Evolutionary conservation across 2,797 vertebrate species (phyloP).

Genomic region (Bufotes viridis): DNA sequence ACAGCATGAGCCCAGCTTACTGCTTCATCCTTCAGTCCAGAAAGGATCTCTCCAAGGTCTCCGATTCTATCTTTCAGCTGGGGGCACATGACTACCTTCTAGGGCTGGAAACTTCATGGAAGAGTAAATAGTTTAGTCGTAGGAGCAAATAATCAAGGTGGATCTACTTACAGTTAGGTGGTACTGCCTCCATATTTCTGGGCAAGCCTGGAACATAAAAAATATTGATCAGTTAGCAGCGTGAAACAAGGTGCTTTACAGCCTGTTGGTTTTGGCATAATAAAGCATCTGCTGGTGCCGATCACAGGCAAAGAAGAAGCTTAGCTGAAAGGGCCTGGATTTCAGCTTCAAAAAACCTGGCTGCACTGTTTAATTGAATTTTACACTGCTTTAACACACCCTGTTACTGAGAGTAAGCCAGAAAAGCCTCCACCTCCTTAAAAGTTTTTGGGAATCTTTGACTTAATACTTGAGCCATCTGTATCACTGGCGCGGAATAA

Average conservation of each 20-base stretch:
- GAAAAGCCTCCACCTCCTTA: slow-evolving; percentile 73
- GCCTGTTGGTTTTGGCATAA: slow-evolving; percentile 86
- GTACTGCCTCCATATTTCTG: slow-evolving; percentile 98
- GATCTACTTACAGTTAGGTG: slow-evolving; percentile 94
- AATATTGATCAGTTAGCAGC: slow-evolving; percentile 84
- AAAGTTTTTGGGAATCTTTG: slow-evolving; percentile 70
- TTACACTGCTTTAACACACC: slow-evolving; percentile 87
- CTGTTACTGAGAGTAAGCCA: slow-evolving; percentile 81
- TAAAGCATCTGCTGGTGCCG: slow-evolving; percentile 81
- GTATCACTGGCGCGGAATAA: neutral
- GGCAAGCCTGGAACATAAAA: slow-evolving; percentile 89
- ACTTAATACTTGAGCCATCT: neutral
- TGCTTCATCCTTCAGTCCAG: slow-evolving; percentile 69
- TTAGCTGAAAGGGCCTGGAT: slow-evolving; percentile 85
- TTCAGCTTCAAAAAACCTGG: slow-evolving; percentile 86
- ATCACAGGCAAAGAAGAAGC: slow-evolving; percentile 85
- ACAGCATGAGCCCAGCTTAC: slow-evolving; percentile 63
- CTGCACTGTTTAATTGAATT: slow-evolving; percentile 88
- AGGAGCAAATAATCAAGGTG: slow-evolving; percentile 82
- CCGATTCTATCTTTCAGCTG: slow-evolving; percentile 80
- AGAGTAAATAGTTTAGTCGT: slow-evolving; percentile 79
- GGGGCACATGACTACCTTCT: slow-evolving; percentile 81
- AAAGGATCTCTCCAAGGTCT: slow-evolving; percentile 73
- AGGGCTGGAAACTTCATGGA: slow-evolving; percentile 83
- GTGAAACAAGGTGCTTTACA: slow-evolving; percentile 88